A percentile compares a stretch with the other conserved stretches of the same genome.
Evolutionary conservation across 2,113 vertebrate species (phyloP).

Genomic region (Prunella himalayana): DNA sequence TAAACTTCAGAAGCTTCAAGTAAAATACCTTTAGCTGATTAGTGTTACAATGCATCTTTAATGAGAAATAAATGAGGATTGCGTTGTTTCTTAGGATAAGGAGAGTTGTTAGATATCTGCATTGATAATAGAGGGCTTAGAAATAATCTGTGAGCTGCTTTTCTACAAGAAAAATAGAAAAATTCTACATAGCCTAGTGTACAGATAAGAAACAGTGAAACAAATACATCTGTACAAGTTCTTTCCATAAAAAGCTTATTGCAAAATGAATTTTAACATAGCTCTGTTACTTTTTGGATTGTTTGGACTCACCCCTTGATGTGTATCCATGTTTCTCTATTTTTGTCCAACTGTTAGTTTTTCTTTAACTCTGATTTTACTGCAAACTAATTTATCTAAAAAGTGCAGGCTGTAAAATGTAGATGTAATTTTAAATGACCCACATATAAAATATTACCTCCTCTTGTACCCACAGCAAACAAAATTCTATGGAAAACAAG

Average conservation of each 20-base stretch:
- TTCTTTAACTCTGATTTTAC: background rate
- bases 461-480: background rate
- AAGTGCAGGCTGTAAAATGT: background rate
- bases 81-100: conserved; percentile 33
- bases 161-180: background rate
- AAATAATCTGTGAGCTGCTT: background rate
- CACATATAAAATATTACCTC: background rate
- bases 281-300: background rate
- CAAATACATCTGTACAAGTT: background rate
- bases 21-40: conserved; percentile 56
- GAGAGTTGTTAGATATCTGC: conserved; percentile 12
- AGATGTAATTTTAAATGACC: background rate
- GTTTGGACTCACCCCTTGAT: background rate
- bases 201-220: background rate
- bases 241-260: background rate
- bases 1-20: conserved; percentile 38
- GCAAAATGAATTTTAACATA: background rate
- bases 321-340: background rate
- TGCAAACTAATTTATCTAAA: background rate
- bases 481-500: background rate
- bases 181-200: background rate
- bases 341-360: background rate
- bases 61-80: conserved; percentile 53
- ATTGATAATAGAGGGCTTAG: conserved; percentile 11
- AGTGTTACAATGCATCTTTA: conserved; percentile 45